These are phyloP conservation scores for Syrphus vitripennis DNA, from an alignment of 2,888 invertebrate genomes.

Conservation along the genomic window DNA sequence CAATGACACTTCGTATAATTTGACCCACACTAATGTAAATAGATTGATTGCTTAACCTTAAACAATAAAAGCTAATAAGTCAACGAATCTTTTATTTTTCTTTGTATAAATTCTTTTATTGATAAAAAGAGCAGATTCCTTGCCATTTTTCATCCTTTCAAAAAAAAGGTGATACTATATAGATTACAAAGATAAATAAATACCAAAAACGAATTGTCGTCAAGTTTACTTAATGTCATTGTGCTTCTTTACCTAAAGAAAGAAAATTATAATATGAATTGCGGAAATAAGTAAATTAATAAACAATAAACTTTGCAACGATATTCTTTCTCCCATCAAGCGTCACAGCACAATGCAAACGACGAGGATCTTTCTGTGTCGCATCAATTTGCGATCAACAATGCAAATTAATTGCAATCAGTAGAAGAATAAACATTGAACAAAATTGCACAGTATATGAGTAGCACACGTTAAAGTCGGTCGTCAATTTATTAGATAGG, in stretches of 20 bases:
- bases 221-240: constrained; percentile 26
- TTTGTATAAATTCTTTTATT: background rate
- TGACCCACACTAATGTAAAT: too few species aligned
- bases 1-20: too few species aligned
- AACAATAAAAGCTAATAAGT: background rate
- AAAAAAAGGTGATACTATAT: background rate
- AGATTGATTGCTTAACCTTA: background rate
- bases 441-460: background rate
- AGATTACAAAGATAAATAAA: background rate
- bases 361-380: constrained; percentile 16
- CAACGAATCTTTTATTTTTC: background rate
- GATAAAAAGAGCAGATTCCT: background rate
- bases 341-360: constrained; percentile 6
- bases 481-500: background rate
- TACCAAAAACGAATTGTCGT: background rate
- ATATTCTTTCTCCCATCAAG: constrained; percentile 43
- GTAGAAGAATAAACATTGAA: constrained; percentile 23
- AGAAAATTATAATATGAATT: constrained; percentile 21
- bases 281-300: constrained; percentile 62
- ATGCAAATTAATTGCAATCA: constrained; percentile 64
- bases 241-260: constrained; percentile 8
- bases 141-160: background rate
- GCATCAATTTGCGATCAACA: constrained; percentile 69
- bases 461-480: constrained; percentile 37
- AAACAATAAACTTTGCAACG: constrained; percentile 54